Conservation (phyloP, 2,113 vertebrate genomes). For the Oryzias celebensis region DNA sequence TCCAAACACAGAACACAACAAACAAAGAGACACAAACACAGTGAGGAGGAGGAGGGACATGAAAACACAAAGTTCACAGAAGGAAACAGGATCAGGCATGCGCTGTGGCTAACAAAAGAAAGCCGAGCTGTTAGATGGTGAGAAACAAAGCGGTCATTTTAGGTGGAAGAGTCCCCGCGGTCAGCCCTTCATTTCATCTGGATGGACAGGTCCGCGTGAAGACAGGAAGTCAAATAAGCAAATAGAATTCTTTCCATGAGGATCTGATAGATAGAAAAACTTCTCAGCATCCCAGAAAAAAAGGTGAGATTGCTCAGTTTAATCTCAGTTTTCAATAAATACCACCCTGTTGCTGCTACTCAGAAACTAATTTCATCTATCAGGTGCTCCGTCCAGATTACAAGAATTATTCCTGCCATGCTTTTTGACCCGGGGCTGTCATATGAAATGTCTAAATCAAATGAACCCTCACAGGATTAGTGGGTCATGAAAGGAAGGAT, state of each 20-base stretch:
- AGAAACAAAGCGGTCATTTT: slow-evolving; percentile 20
- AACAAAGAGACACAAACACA: slow-evolving; percentile 49
- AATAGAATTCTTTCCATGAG: slow-evolving; percentile 38
- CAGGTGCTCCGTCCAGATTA: slow-evolving; percentile 28
- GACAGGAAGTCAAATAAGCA: slow-evolving; percentile 52
- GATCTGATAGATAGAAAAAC: slow-evolving; percentile 16
- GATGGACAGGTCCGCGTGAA: slow-evolving; percentile 47
- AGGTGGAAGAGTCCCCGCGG: slow-evolving; percentile 14
- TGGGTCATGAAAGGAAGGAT: slow-evolving; percentile 35
- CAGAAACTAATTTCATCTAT: slow-evolving; percentile 16
- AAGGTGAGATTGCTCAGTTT: background rate
- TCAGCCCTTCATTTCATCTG: slow-evolving; percentile 74
- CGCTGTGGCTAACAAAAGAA: slow-evolving; percentile 49
- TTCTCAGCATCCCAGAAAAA: too few relatives aligned
- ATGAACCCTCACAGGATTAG: slow-evolving; percentile 43
- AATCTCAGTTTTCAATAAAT: background rate
- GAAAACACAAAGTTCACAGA: slow-evolving; percentile 63
- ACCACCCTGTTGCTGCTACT: background rate
- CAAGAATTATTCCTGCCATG: slow-evolving; percentile 36
- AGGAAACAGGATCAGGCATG: slow-evolving; percentile 42
- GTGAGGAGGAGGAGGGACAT: slow-evolving; percentile 77
- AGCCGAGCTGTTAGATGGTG: slow-evolving; percentile 35
- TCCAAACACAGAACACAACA: slow-evolving; percentile 48
- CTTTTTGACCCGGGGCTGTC: slow-evolving; percentile 49
- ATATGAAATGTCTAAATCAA: slow-evolving; percentile 24